Conservation (phyloP, 2,113 vertebrate species). For the Podarcis muralis region DNA sequence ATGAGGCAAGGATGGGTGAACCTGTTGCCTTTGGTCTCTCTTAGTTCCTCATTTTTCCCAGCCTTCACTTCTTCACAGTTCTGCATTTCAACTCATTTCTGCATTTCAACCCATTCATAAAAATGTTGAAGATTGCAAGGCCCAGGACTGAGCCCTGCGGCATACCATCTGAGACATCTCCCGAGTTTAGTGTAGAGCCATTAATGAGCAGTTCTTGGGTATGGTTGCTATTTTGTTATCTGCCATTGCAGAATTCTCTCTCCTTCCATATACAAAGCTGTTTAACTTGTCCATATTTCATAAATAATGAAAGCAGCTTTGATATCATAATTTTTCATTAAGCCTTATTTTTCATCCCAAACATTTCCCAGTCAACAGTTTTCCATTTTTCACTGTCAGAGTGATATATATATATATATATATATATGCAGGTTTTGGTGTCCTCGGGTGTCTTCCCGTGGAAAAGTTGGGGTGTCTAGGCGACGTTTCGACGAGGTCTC, state of each 20-base stretch:
- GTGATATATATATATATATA: neutral
- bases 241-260: neutral
- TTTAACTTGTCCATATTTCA: neutral
- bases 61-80: no score
- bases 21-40: no score
- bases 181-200: neutral
- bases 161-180: neutral
- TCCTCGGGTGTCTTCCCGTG: no score
- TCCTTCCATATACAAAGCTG: neutral
- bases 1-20: neutral
- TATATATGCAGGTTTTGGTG: no score
- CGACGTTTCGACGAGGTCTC: no score
- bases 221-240: neutral
- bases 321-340: neutral
- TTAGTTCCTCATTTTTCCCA: neutral
- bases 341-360: constrained; percentile 4
- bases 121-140: neutral
- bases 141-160: neutral
- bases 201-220: neutral
- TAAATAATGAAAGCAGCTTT: constrained; percentile 18
- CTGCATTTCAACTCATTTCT: neutral
- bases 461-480: no score
- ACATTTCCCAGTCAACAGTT: neutral
- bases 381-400: constrained; percentile 15
- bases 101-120: neutral